Conservation (phyloP, 2,113 vertebrate genomes). For the Onychostoma macrolepis region DNA sequence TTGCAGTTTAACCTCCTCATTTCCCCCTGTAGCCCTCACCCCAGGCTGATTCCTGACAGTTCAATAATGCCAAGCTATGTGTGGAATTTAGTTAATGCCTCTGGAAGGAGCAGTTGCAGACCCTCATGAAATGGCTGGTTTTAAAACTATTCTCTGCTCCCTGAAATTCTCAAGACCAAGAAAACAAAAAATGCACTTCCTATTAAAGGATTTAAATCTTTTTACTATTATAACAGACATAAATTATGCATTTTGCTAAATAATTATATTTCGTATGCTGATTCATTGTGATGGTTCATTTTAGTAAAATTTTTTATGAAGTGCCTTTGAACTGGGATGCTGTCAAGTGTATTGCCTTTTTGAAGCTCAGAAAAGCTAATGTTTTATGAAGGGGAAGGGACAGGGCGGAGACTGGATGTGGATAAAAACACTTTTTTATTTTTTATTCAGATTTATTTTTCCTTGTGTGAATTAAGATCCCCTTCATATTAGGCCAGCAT, state of each 20-base stretch:
- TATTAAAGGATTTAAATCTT: neutral
- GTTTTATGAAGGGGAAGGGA: neutral
- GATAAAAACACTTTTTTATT: neutral
- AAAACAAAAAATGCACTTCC: neutral
- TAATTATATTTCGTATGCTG: neutral
- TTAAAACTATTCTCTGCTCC: slow-evolving; percentile 24
- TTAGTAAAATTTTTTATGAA: neutral
- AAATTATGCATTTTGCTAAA: neutral
- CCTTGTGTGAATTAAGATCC: slow-evolving; percentile 45
- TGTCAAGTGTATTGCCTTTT: neutral
- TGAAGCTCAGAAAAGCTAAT: neutral
- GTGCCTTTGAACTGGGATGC: neutral
- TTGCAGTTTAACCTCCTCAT: slow-evolving; percentile 62
- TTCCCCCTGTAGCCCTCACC: slow-evolving; percentile 66
- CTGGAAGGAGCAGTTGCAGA: slow-evolving; percentile 61
- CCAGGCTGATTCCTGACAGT: slow-evolving; percentile 76
- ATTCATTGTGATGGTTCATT: neutral
- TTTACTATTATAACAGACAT: neutral
- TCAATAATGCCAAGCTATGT: slow-evolving; percentile 81
- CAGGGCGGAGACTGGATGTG: neutral
- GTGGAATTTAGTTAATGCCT: slow-evolving; percentile 78
- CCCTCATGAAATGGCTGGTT: slow-evolving; percentile 59
- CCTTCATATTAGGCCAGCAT: slow-evolving; percentile 51
- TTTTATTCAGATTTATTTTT: slow-evolving; percentile 30
- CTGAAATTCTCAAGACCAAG: slow-evolving; percentile 9